phyloP scores from a whole-genome alignment of 2,797 vertebrate species.

The Hydrolagus colliei region DNA sequence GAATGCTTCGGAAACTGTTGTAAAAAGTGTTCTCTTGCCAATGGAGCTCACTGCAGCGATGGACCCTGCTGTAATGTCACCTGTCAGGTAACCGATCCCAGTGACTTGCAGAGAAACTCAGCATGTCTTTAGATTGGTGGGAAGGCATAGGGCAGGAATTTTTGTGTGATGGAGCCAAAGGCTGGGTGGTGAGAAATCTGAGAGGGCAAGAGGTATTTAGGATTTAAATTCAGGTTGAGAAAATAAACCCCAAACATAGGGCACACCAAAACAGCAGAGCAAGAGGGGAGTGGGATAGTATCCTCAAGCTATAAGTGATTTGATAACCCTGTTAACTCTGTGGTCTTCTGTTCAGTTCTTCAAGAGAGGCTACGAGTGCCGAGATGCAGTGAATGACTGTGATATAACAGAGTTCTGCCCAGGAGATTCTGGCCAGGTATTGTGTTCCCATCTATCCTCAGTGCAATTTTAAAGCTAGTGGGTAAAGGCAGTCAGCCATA shows the following conservation, averaged over 20 bases:
- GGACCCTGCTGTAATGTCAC: slow-evolving; percentile 93
- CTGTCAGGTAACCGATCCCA: slow-evolving; percentile 69
- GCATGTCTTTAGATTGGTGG: background rate
- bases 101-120: background rate
- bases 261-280: no score
- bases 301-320: background rate
- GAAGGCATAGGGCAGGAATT: background rate
- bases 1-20: slow-evolving; percentile 91
- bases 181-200: no score
- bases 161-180: no score
- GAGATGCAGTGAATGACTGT: slow-evolving; percentile 88
- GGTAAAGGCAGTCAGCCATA: no score
- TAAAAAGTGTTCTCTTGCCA: slow-evolving; percentile 96
- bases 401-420: slow-evolving; percentile 91
- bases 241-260: no score
- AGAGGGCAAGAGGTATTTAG: no score
- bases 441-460: background rate
- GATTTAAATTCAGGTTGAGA: no score
- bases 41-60: slow-evolving; percentile 89
- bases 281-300: no score
- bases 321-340: slow-evolving; percentile 12
- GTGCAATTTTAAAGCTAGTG: no score
- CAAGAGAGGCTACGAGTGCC: slow-evolving; percentile 81
- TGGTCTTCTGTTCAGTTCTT: slow-evolving; percentile 68
- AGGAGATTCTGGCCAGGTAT: slow-evolving; percentile 92